A percentile compares a stretch with the other conserved stretches of the same genome.
phyloP scores from a whole-genome alignment of 2,797 vertebrate species.

The Alauda arvensis region DNA sequence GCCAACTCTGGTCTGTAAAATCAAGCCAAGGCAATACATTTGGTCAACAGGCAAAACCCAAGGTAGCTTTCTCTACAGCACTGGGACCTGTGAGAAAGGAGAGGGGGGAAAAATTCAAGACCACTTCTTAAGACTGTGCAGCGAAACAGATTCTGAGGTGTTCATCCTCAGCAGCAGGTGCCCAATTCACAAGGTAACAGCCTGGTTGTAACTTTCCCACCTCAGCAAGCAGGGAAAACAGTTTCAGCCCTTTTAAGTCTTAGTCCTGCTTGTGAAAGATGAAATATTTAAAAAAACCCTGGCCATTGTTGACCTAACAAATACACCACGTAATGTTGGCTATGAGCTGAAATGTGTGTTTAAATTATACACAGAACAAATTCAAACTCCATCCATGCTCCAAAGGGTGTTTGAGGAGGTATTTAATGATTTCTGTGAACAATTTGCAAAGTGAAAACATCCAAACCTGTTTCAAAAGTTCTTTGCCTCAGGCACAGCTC shows the following conservation, averaged over 20 bases:
- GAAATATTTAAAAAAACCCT: neutral
- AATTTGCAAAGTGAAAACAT: neutral
- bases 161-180: neutral
- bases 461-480: neutral
- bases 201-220: neutral
- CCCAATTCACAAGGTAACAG: neutral
- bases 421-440: neutral
- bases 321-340: neutral
- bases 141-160: neutral
- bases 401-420: neutral
- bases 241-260: neutral
- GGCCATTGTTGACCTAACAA: neutral
- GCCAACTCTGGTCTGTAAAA: neutral
- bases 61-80: neutral
- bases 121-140: neutral
- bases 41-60: neutral
- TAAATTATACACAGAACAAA: neutral
- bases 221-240: neutral
- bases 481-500: neutral
- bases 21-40: neutral
- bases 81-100: neutral
- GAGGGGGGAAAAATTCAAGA: rapidly evolving
- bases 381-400: neutral
- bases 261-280: neutral
- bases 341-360: neutral